These are phyloP conservation scores for Perdix hodgsoniae DNA, from an alignment of 2,797 vertebrate genomes.

Conservation along the genomic window DNA sequence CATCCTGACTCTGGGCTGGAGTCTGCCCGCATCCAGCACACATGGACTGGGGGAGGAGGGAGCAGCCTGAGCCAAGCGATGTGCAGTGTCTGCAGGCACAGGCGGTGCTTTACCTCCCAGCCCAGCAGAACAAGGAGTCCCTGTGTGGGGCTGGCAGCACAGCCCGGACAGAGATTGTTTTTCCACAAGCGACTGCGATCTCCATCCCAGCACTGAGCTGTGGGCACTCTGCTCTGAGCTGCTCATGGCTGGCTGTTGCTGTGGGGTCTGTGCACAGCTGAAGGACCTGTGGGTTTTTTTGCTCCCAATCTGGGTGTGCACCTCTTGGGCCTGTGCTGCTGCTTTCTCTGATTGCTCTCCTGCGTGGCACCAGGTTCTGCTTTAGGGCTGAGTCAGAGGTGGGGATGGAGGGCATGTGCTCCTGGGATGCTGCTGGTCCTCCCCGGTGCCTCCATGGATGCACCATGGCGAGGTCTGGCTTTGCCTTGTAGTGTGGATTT, in stretches of 20 bases:
- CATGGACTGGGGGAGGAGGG: background rate
- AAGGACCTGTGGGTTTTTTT: background rate
- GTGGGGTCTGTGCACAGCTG: no score
- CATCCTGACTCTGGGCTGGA: fast-evolving
- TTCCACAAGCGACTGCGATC: background rate
- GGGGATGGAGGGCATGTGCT: background rate
- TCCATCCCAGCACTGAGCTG: background rate
- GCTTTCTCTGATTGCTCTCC: background rate
- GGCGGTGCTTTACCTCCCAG: background rate
- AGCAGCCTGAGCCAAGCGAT: background rate
- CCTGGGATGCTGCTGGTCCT: background rate
- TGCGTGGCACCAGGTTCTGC: background rate
- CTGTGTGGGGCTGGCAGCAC: background rate
- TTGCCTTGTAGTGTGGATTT: background rate
- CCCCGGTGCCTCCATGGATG: background rate
- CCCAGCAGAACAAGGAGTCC: conserved; percentile 16
- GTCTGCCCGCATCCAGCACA: fast-evolving
- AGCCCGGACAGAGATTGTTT: background rate
- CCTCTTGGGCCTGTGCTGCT: background rate
- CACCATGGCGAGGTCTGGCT: background rate
- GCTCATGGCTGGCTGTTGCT: conserved; percentile 18
- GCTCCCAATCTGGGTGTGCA: background rate
- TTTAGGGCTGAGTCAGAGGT: background rate
- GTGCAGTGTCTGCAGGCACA: background rate
- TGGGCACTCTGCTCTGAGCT: conserved; percentile 28